A percentile compares a stretch with the other conserved stretches of the same genome.
These are phyloP conservation scores for Aphrophora alni DNA, from an alignment of 2,888 invertebrate genomes.

Conservation along the genomic window DNA sequence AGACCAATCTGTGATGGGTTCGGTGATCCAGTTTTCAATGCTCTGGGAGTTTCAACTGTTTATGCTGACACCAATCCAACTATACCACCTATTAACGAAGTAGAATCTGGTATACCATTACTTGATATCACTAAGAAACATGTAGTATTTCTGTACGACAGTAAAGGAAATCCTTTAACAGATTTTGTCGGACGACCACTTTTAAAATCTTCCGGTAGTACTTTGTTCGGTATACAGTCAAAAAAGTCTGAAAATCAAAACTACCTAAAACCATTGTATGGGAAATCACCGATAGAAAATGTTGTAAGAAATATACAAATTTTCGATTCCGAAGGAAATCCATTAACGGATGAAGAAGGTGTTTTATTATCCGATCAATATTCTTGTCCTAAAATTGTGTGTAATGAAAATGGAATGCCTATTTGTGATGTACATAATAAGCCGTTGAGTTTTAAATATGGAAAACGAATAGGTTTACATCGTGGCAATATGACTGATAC, in stretches of 20 bases:
- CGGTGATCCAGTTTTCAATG: constrained; percentile 39
- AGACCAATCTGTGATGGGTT: constrained; percentile 36
- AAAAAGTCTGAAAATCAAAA: not conserved
- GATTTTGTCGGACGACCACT: constrained; percentile 25
- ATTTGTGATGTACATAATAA: not conserved
- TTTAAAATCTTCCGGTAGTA: not conserved
- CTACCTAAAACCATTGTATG: constrained; percentile 14
- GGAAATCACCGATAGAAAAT: constrained; percentile 21
- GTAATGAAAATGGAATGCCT: constrained; percentile 26
- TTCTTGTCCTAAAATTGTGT: not conserved
- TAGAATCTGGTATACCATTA: constrained; percentile 19
- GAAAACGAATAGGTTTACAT: not conserved
- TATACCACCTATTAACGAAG: not conserved
- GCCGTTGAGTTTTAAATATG: constrained; percentile 21
- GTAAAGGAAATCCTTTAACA: constrained; percentile 25
- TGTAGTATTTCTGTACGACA: constrained; percentile 24
- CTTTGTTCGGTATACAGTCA: constrained; percentile 11
- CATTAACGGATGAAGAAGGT: constrained; percentile 21
- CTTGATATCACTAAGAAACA: constrained; percentile 16
- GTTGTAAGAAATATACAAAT: constrained; percentile 25
- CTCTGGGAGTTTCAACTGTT: constrained; percentile 21
- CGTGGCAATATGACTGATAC: not conserved
- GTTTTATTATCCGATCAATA: not conserved
- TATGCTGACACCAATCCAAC: constrained; percentile 13
- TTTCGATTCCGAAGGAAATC: constrained; percentile 1